These are phyloP conservation scores for Hoplodrina blanda DNA, from an alignment of 2,888 invertebrate species.

Conservation along the genomic window DNA sequence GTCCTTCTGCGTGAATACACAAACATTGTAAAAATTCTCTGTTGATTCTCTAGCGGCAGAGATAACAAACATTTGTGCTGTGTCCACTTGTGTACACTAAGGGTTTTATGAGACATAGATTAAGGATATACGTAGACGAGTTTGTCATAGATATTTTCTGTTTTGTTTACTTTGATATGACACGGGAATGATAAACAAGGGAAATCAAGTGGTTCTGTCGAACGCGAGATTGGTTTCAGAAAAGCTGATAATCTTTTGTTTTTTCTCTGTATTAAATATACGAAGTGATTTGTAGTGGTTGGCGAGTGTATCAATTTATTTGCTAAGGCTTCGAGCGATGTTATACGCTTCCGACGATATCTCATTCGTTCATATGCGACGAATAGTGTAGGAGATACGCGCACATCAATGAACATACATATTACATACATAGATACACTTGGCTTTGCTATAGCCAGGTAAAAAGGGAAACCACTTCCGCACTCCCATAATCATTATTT, in stretches of 20 bases:
- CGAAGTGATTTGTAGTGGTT: background rate
- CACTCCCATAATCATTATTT: no score
- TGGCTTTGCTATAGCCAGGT: no score
- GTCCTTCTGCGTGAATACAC: background rate
- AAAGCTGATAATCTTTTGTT: background rate
- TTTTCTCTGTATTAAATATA: background rate
- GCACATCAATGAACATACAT: no score
- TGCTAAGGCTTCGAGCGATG: no score
- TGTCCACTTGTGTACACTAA: constrained; percentile 71
- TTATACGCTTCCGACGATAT: no score
- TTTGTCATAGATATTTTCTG: constrained; percentile 30
- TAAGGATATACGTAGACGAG: constrained; percentile 31
- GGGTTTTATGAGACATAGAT: constrained; percentile 47
- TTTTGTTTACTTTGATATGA: constrained; percentile 31
- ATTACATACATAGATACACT: no score
- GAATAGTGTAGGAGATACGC: no score
- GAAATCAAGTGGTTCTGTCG: background rate
- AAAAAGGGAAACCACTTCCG: no score
- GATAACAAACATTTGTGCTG: constrained; percentile 64
- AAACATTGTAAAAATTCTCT: constrained; percentile 51
- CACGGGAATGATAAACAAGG: constrained; percentile 9
- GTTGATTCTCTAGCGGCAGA: constrained; percentile 56
- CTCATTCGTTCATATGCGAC: no score
- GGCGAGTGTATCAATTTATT: no score
- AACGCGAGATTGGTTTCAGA: background rate